Evolutionary conservation across 2,888 invertebrate genomes (phyloP).

Genomic region (Brachynemurus nebulosus): DNA sequence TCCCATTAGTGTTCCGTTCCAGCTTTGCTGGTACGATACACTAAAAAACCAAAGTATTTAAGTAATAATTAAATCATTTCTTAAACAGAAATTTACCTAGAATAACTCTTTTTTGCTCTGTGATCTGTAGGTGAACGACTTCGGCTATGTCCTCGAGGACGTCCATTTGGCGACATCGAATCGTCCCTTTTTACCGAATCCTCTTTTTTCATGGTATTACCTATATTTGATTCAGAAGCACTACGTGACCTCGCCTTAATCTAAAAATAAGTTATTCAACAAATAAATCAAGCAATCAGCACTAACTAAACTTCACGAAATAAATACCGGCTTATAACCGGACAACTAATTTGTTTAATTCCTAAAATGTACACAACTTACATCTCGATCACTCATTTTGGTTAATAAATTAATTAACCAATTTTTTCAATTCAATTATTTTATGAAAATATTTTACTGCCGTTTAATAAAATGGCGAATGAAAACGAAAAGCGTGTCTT

Average conservation of each 20-base stretch:
- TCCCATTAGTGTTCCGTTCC: not conserved
- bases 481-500: no score
- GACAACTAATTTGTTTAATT: no score
- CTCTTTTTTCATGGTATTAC: not conserved
- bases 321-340: no score
- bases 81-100: conserved; percentile 3
- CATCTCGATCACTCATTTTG: not conserved
- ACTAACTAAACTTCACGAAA: no score
- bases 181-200: conserved; percentile 2
- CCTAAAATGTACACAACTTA: not conserved
- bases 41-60: not conserved
- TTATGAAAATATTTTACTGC: no score
- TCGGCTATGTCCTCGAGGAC: conserved; percentile 13
- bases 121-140: conserved; percentile 26
- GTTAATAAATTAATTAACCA: no score
- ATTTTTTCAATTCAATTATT: no score
- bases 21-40: no score
- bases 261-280: no score
- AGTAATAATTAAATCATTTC: not conserved
- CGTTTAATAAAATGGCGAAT: no score
- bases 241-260: not conserved
- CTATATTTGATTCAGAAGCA: not conserved
- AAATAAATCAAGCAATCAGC: not conserved
- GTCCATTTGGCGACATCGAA: conserved; percentile 1
- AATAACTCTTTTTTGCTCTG: conserved; percentile 19